phyloP scores from a whole-genome alignment of 1,140 invertebrate species.

The Platyscapa corneri region DNA sequence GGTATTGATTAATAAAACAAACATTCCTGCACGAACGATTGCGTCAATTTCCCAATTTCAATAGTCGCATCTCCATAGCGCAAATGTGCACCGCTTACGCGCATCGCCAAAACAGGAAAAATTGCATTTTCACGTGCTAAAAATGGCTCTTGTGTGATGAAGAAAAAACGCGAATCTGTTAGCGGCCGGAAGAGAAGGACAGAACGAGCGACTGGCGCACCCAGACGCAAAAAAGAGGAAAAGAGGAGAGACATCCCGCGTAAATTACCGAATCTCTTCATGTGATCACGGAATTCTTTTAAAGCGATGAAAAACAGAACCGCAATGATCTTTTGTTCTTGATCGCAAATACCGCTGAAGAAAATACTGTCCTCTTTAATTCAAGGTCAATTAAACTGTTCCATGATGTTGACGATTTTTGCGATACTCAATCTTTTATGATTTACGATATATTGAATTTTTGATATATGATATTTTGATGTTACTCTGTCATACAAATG shows the following conservation, averaged over 20 bases:
- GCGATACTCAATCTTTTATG: too few relatives aligned
- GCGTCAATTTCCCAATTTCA: background rate
- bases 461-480: too few relatives aligned
- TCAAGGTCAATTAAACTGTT: background rate
- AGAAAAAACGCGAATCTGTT: too few relatives aligned
- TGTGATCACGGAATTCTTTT: background rate
- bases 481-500: too few relatives aligned
- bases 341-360: background rate
- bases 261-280: background rate
- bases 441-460: too few relatives aligned
- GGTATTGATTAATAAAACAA: background rate
- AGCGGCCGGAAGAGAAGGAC: too few relatives aligned
- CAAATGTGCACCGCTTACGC: background rate
- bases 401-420: background rate
- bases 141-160: background rate
- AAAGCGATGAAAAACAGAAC: background rate
- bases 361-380: background rate
- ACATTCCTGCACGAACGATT: background rate
- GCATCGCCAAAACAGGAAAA: background rate
- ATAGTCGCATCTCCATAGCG: background rate
- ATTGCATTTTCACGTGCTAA: background rate
- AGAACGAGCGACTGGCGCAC: background rate
- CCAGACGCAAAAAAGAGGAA: background rate
- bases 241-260: too few relatives aligned
- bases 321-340: background rate